Percentiles rank a stretch among this genome's conserved stretches.
Conservation (phyloP, 2,797 vertebrate species). For the Ciconia nigra region DNA sequence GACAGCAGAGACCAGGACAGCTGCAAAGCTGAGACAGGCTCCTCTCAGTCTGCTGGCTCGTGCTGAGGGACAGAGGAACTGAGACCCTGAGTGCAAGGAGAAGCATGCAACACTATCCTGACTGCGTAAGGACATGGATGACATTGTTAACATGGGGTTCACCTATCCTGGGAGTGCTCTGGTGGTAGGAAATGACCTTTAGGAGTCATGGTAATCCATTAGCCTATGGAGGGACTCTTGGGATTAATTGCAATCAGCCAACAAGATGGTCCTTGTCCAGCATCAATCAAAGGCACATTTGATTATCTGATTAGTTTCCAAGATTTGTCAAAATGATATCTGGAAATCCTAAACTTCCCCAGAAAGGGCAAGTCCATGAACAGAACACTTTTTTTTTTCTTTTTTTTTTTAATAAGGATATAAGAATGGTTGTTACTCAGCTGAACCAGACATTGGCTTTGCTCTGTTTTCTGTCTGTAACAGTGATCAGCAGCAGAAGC, state of each 20-base stretch:
- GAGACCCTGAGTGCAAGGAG: not conserved
- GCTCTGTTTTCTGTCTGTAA: not conserved
- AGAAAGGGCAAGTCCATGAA: not conserved
- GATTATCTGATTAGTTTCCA: not conserved
- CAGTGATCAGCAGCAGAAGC: not conserved
- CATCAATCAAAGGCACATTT: not conserved
- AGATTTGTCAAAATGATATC: not conserved
- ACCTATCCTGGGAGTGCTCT: not conserved
- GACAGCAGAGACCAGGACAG: not conserved
- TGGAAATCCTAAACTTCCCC: not conserved
- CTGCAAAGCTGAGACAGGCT: not conserved
- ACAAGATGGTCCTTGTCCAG: not conserved
- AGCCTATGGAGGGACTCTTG: not conserved
- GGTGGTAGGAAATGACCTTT: not conserved
- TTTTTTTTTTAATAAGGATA: not conserved
- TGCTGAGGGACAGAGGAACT: not conserved
- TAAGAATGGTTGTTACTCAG: not conserved
- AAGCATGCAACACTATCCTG: fast-evolving
- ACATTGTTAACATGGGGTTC: not conserved
- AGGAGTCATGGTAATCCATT: not conserved
- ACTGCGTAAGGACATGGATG: not conserved
- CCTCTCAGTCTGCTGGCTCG: constrained; percentile 14
- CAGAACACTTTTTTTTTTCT: fast-evolving
- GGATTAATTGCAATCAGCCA: not conserved
- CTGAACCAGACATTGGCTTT: not conserved